Percentiles rank a stretch among this genome's conserved stretches.
Evolutionary conservation across 2,113 vertebrate species (phyloP).

Genomic region (Ophthalmolycus amberensis): DNA sequence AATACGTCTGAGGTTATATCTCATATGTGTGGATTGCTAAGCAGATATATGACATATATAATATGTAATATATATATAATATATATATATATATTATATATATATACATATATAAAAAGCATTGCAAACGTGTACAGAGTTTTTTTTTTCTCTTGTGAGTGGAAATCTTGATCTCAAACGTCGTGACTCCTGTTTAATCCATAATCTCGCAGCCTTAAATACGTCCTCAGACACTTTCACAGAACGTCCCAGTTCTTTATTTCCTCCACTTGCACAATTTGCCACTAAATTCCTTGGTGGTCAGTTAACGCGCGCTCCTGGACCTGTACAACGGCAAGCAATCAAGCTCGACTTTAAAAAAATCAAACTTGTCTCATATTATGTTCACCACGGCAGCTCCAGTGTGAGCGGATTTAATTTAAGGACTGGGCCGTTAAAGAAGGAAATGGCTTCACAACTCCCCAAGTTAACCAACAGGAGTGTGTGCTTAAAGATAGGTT

Average conservation of each 20-base stretch:
- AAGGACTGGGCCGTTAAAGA: conserved; percentile 28
- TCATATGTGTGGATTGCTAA: background rate
- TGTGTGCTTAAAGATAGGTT: conserved; percentile 67
- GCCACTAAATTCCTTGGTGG: conserved; percentile 2
- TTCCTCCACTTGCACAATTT: background rate
- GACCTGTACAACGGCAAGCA: conserved; percentile 13
- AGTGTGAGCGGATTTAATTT: conserved; percentile 48
- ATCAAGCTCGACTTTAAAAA: conserved; percentile 30
- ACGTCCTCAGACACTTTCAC: conserved; percentile 7
- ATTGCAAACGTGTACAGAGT: background rate
- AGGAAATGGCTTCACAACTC: conserved; percentile 28
- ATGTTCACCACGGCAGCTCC: conserved; percentile 28
- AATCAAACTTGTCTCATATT: conserved; percentile 36
- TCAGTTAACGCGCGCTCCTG: background rate
- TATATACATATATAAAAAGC: background rate
- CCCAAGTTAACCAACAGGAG: conserved; percentile 39
- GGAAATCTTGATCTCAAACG: background rate
- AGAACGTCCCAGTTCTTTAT: background rate
- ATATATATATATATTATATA: background rate
- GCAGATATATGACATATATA: background rate
- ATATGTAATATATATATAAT: background rate
- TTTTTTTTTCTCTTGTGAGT: background rate
- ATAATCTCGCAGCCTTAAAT: conserved; percentile 7
- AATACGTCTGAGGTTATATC: background rate
- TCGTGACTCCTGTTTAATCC: conserved; percentile 15